Evolutionary conservation across 2,113 vertebrate species (phyloP), one percentile per base, ranked within the genome.

Genomic region (Rhodinocichla rosea): DNA sequence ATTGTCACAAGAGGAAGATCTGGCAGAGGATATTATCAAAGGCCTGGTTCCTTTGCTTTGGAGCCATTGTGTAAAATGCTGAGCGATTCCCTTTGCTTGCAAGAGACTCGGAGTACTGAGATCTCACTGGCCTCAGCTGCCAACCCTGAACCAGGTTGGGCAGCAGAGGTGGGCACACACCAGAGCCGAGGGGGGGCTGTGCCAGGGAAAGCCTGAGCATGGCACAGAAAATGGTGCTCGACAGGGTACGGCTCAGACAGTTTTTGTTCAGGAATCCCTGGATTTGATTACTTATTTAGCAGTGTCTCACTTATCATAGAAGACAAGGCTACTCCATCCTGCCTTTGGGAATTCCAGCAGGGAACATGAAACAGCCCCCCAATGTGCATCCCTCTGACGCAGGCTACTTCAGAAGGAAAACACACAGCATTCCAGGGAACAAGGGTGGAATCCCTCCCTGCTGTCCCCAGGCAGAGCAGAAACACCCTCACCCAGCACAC

Each of bases 371-470:
- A n/a, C 27, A 14, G 37, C 33, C 24, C 30, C 30, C 13, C 42
- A 24, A 30, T 0, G 2, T 2, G 11, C 37, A 49, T 9, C 9
- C 67, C 57, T 57, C 40, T 20, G 28, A 15, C 0, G 0, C 37
- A 11, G 55, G 30, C 15, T 19, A 6, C 14, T 57, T 28, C 59
- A 73, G 32, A 50, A 56, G 30, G 3, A 44, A 39, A 57, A 10
- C 22, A 6, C 2, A 6, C 9, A 42, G 4, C 13, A 2, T 5
- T 17, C 30, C 5, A 1, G 56, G 22, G 16, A 82, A 28, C 5
- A 3, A 32, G 20, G 55, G 5, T n/a, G 60, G 19, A 30, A 49
- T 49, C 28, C 14, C 37, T 28, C 42, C 2, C 28, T 19, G 23
- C n/a, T 59, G 35, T 50, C 33, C 55, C 55, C 1, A 2, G 2